Percentiles rank a stretch among this genome's conserved stretches.
Conservation (phyloP, 2,113 vertebrate genomes). For the Vicugna pacos region DNA sequence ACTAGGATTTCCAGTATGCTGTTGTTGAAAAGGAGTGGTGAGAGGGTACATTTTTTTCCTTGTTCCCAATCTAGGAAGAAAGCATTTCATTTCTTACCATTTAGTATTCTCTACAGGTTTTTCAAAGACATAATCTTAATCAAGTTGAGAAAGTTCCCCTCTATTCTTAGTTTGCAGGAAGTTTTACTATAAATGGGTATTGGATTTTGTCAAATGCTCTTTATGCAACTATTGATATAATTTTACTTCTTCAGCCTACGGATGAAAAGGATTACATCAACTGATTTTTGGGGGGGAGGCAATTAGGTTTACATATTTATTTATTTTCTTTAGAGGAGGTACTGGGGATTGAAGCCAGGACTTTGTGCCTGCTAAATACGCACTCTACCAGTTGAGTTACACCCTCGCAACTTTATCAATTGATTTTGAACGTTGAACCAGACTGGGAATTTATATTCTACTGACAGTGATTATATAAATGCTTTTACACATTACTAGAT, state of each 20-base stretch:
- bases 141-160: background rate
- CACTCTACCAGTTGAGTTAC: too few species aligned
- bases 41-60: background rate
- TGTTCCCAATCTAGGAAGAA: background rate
- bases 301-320: too few species aligned
- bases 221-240: background rate
- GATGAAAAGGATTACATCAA: background rate
- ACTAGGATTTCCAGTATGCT: background rate
- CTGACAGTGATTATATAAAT: background rate
- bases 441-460: background rate
- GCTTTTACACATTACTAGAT: background rate
- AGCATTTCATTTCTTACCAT: background rate
- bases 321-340: too few species aligned
- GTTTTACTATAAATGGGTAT: background rate
- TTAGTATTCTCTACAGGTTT: background rate
- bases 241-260: background rate
- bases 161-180: background rate
- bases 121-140: background rate
- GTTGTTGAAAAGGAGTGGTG: background rate
- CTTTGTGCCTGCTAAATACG: too few species aligned
- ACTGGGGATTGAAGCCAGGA: too few species aligned
- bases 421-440: background rate
- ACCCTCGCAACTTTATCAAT: background rate
- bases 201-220: background rate
- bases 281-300: background rate